Base-by-base conservation (phyloP, 2,888 invertebrate species). In the Eustalomyia histrio region DNA sequence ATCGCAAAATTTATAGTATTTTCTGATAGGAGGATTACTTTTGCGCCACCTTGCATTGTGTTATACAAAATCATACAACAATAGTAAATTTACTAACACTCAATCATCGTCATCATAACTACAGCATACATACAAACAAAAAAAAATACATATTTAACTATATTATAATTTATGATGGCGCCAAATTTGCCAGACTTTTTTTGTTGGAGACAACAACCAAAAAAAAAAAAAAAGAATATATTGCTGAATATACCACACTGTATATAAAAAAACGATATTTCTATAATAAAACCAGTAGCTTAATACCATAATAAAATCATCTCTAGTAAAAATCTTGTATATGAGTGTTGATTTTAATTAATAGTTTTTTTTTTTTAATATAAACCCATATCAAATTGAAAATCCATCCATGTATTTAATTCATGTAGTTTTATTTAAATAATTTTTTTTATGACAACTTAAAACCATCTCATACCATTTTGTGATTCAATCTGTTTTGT, bases 151-250 rank as follows among this genome's bases (percentile, higher is more conserved):
- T 47, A 24, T 16, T 4, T 9, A 29, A 29, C n/a, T 63, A 14
- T 16, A 68, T 76, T 63, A 47, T 52, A 68, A 63, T 76, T 68
- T 68, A 76, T 76, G 61, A 55, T 63, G 75, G 75, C 75, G 75
- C 75, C 75, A 63, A 68, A 68, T 33, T 16, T 68, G 14, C 47
- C 75, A 76, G 75, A 55, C 68, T 57, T 61, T 64, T n/a, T 43
- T 24, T 18, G 47, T 24, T 63, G 61, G 75, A 63, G 68, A 76
- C 68, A 68, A 55, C 55, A 53, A 47, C n/a, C 52, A 47, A 39
- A 47, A 35, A 18, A 14, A 39, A 52, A 72, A 55, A 29, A 52
- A 55, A 50, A 8, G 14, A 65, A 29, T 2, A 21, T 7, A 55
- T 21, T 24, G 24, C n/a, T 8, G 24, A 24, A 55, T 24, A 55